These are phyloP conservation scores for Tipula vernalis DNA, from an alignment of 2,888 invertebrate genomes.

Conservation along the genomic window DNA sequence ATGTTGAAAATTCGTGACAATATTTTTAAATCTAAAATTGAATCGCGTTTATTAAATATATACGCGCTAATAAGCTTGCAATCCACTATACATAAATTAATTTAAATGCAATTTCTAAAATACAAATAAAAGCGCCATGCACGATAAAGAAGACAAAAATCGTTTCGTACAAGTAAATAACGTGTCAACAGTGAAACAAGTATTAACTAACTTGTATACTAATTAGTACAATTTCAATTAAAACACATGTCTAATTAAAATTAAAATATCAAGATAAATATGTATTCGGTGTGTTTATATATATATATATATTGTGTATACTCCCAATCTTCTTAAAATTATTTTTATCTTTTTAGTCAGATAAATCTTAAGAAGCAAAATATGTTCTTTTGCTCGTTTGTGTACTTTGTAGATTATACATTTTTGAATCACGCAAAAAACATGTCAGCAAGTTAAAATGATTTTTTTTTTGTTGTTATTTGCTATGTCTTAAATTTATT, in stretches of 20 bases:
- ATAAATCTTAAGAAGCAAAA: not conserved
- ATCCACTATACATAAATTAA: not conserved
- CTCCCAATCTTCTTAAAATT: not conserved
- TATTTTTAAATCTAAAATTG: not conserved
- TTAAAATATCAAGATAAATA: not conserved
- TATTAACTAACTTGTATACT: not conserved
- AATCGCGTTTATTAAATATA: not conserved
- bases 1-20: not conserved
- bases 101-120: not conserved
- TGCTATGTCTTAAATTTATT: not conserved
- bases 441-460: not conserved
- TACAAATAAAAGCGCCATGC: not conserved
- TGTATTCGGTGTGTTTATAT: not conserved
- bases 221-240: not conserved
- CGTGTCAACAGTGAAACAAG: not conserved
- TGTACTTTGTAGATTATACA: not conserved
- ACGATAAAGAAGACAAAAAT: not conserved
- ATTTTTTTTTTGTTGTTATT: not conserved
- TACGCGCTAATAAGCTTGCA: not conserved
- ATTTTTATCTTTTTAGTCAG: not conserved
- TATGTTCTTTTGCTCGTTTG: not conserved
- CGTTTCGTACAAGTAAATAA: not conserved
- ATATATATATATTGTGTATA: not conserved
- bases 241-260: conserved; percentile 4
- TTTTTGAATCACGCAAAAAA: not conserved